These are phyloP conservation scores for Tetragnatha montana DNA, from an alignment of 2,888 invertebrate genomes.

Conservation along the genomic window DNA sequence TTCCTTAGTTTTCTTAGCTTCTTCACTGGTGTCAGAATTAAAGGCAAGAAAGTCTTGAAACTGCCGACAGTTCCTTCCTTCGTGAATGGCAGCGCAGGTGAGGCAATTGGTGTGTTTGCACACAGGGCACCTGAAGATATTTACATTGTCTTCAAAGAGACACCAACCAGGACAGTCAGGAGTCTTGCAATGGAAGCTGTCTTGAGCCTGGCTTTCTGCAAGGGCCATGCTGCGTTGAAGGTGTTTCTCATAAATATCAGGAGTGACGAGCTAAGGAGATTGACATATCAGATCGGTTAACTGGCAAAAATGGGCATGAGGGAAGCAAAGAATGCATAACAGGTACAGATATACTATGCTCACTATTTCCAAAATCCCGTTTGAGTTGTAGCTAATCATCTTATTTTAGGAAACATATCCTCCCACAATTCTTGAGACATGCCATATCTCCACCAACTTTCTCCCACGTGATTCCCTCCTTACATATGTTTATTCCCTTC, in stretches of 20 bases:
- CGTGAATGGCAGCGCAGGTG: constrained; percentile 83
- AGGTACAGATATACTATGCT: too few relatives aligned
- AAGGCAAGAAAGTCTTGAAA: constrained; percentile 83
- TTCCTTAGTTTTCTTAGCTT: constrained; percentile 84
- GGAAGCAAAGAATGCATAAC: neutral
- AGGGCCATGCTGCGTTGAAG: constrained; percentile 86
- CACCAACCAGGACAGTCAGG: constrained; percentile 93
- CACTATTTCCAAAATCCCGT: too few relatives aligned
- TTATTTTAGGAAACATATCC: too few relatives aligned
- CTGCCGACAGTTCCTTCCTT: constrained; percentile 86
- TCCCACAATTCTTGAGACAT: too few relatives aligned
- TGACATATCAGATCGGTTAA: neutral
- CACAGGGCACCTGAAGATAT: constrained; percentile 88
- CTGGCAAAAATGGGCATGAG: too few relatives aligned
- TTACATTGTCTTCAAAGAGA: constrained; percentile 89
- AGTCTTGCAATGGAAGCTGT: constrained; percentile 92
- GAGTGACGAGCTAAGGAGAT: constrained; percentile 80
- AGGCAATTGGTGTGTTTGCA: constrained; percentile 88
- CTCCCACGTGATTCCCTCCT: too few relatives aligned
- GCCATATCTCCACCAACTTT: too few relatives aligned
- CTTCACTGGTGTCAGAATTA: constrained; percentile 81
- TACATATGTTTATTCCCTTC: too few relatives aligned
- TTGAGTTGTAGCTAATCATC: too few relatives aligned
- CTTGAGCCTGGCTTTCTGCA: constrained; percentile 87
- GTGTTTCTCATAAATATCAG: constrained; percentile 86